A percentile compares a stretch with the other conserved stretches of the same genome.
These are phyloP conservation scores for Chaetops frenatus DNA, from an alignment of 2,113 vertebrate species.

Conservation along the genomic window DNA sequence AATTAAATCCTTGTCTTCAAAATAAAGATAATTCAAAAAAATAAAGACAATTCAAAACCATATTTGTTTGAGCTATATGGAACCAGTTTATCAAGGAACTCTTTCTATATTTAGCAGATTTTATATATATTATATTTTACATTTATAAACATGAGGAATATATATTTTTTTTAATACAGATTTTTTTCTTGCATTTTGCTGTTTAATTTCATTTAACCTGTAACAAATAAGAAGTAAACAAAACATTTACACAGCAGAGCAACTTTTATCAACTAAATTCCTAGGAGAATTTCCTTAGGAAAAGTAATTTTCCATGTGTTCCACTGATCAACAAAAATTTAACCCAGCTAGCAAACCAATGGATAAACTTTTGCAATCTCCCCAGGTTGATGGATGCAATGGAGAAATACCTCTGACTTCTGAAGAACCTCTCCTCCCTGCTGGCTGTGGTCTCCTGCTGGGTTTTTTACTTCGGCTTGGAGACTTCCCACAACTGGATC, in stretches of 20 bases:
- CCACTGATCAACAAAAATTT: background rate
- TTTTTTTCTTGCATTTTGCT: background rate
- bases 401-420: slow-evolving; percentile 62
- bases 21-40: background rate
- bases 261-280: background rate
- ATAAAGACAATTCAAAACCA: background rate
- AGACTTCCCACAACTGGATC: background rate
- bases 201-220: background rate
- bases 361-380: background rate
- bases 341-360: background rate
- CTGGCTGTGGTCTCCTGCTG: background rate
- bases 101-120: background rate
- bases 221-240: background rate
- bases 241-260: background rate
- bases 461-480: background rate
- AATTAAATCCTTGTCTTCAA: background rate
- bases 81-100: background rate
- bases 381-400: background rate
- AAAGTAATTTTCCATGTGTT: background rate
- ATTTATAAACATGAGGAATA: background rate
- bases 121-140: background rate
- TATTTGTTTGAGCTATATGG: background rate
- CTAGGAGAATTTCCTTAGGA: background rate
- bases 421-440: slow-evolving; percentile 1
- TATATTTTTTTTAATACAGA: background rate